Base-by-base conservation (phyloP, 2,113 vertebrate species). In the Pachycephala philippinensis region DNA sequence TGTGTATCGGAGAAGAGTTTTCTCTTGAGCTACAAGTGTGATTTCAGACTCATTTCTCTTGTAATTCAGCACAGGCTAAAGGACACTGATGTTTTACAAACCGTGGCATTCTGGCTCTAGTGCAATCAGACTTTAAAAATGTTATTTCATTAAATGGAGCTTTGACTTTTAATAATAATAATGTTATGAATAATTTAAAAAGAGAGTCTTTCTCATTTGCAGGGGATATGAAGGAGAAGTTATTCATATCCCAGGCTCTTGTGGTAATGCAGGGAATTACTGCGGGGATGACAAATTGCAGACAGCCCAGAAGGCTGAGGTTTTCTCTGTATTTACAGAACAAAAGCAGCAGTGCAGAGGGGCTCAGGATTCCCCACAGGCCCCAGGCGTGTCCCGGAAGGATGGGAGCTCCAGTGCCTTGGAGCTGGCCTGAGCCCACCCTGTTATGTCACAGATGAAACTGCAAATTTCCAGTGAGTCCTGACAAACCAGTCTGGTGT, bases 131-230 rank as follows among this genome's bases (percentile, higher is more conserved):
- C 75, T 82, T 77, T 23, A 11, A 80, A 90, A 81, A 93, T 61
- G 57, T 76, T 93, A 44, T 75, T 89, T 84, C 82, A 77, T 92
- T 95, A 92, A 84, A 66, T 18, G 74, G 50, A 4, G 17, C 74
- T 91, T 93, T 81, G 93, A 61, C 79, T 95, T 91, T 47, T 90
- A 88, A 74, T 93, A 95, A 66, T 91, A 95, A 78, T 85, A 91
- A 84, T 35, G 50, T 49, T 19, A 84, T 94, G 90, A 93, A 94
- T 96, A 92, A 87, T 95, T 91, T 61, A 45, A 59, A 27, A 52
- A 50, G 30, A 80, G 45, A 87, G 13, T n/a, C 42, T 61, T 91
- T 89, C 78, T 84, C 65, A 53, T 79, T 96, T 95, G 54, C 52
- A 71, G 68, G n/a, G 75, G 53, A 20, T 40, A 17, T 30, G 64